Percentiles rank a stretch among this genome's conserved stretches.
Evolutionary conservation across 1,140 invertebrate genomes (phyloP).

Genomic region (Cataglyphis hispanica): DNA sequence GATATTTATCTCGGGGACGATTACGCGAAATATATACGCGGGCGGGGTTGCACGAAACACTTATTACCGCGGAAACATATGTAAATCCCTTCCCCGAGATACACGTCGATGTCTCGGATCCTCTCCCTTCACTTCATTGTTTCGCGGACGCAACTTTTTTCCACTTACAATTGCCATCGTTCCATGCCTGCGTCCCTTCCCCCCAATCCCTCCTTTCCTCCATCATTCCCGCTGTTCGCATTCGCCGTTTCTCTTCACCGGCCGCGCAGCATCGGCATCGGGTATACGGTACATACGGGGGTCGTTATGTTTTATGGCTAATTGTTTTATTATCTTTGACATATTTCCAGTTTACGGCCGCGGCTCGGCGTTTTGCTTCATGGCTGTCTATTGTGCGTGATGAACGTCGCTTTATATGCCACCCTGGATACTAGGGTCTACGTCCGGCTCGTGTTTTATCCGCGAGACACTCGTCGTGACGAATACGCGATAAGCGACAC

Average conservation of each 20-base stretch:
- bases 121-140: conserved; percentile 70
- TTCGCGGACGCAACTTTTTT: conserved; percentile 73
- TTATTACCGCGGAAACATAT: conserved; percentile 46
- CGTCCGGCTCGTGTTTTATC: conserved; percentile 35
- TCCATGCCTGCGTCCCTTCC: conserved; percentile 68
- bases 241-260: conserved; percentile 62
- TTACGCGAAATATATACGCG: conserved; percentile 30
- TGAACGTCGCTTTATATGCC: conserved; percentile 80
- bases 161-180: conserved; percentile 66
- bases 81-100: conserved; percentile 44
- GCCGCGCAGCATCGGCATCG: conserved; percentile 72
- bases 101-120: conserved; percentile 31
- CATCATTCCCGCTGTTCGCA: conserved; percentile 44
- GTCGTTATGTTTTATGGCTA: conserved; percentile 87
- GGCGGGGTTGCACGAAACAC: conserved; percentile 25
- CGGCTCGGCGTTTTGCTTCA: conserved; percentile 83
- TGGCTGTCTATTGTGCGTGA: conserved; percentile 85
- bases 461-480: conserved; percentile 35
- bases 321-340: conserved; percentile 88
- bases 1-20: conserved; percentile 44
- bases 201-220: conserved; percentile 54
- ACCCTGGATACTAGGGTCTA: conserved; percentile 60
- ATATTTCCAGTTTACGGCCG: conserved; percentile 87
- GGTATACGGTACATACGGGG: conserved; percentile 83
- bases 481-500: conserved; percentile 4